Evolutionary conservation across 2,113 vertebrate genomes (phyloP), one percentile per base, ranked within the genome.

Genomic region (Petromus typicus): DNA sequence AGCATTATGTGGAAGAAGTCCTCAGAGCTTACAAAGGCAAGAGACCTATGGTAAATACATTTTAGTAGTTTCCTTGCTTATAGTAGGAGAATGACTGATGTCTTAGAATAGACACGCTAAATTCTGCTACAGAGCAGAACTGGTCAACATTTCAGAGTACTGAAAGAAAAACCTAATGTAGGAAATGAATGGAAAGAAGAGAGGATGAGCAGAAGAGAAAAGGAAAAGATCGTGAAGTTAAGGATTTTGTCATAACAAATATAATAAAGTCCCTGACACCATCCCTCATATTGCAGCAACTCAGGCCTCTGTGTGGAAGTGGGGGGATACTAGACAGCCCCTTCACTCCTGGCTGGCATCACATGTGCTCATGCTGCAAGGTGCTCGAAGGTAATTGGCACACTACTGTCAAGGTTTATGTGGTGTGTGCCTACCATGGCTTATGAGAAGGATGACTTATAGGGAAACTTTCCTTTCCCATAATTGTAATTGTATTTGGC

Each of bases 61-160:
- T 56, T 90, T 23, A 75, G 56, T 85, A 89, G 40, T 23, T 92
- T 82, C 57, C 43, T 93, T 43, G 10, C 32, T 90, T 73, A 82
- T 40, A 61, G 2, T 54, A 40, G 66, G 89, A 84, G 14, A 18
- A 61, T 57, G 86, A 45, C 56, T 51, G 12, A 66, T 83, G n/a
- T 73, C 30, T 86, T 81, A 16, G 22, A 82, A 73, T 73, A 30
- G 14, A n/a, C 43, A 40, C 88, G 9, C 34, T 67, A 84, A 83
- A 82, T 88, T 94, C 78, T 85, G 5, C 25, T 82, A 63, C 80
- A 76, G 63, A 86, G 32, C 59, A 87, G 51, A 84, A n/a, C 34
- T 37, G 75, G 48, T 86, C 57, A 66, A 43, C 86, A 83, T 87
- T 51, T 73, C 67, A 93, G 93, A 56, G 14, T 75, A 76, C 32